Conservation (phyloP, 2,113 vertebrate species). For the Procavia capensis region DNA sequence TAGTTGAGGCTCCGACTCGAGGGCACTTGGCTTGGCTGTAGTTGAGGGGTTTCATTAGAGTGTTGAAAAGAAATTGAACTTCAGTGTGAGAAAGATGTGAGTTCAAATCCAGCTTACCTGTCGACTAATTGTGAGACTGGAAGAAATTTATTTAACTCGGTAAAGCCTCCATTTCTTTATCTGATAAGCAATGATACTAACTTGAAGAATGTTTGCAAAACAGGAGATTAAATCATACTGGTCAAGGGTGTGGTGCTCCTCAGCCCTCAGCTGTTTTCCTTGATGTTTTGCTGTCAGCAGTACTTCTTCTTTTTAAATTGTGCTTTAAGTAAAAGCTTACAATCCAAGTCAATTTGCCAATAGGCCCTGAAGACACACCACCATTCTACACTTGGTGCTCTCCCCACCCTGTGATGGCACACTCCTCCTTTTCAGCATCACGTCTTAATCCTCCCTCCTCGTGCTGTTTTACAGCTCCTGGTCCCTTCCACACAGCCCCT, state of each 20-base stretch:
- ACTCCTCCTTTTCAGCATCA: too few species aligned
- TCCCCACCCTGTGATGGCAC: too few species aligned
- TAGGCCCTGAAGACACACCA: too few species aligned
- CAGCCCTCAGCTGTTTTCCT: background rate
- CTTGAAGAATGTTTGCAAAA: background rate
- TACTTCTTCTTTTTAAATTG: too few species aligned
- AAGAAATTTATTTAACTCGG: background rate
- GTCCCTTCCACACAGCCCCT: background rate
- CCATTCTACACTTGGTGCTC: too few species aligned
- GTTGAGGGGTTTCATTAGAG: background rate
- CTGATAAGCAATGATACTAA: background rate
- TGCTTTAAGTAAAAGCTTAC: too few species aligned
- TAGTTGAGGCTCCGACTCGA: too few species aligned
- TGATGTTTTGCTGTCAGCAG: background rate
- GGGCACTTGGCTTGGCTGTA: too few species aligned
- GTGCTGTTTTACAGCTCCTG: background rate
- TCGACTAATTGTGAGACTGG: background rate
- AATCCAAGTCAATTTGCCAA: too few species aligned
- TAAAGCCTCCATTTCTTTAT: background rate
- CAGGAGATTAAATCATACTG: background rate
- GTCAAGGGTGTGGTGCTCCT: background rate
- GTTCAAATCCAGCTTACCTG: background rate
- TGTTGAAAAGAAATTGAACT: slow-evolving; percentile 10
- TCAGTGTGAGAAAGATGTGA: background rate
- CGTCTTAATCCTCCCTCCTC: background rate